Evolutionary conservation across 1,140 invertebrate species (phyloP).

Genomic region (Drosophila parabipectinata): DNA sequence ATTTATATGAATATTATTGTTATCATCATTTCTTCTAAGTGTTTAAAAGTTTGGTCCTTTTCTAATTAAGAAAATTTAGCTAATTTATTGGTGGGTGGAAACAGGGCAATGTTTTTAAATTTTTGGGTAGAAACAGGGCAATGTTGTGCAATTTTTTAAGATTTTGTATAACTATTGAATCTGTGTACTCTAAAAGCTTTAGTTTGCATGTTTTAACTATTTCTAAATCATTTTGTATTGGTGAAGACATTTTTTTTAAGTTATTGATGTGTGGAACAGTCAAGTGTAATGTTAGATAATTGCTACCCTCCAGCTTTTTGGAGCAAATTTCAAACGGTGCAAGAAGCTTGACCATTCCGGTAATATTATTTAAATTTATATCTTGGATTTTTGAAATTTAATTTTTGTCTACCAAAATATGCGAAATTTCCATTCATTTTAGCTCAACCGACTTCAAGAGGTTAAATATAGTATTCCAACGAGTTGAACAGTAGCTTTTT

Average conservation of each 20-base stretch:
- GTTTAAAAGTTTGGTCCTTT: neutral
- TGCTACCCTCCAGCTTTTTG: neutral
- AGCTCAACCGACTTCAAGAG: too few species aligned
- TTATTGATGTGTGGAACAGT: neutral
- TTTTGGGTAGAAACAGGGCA: neutral
- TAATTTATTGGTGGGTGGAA: constrained; percentile 2
- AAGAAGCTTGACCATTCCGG: constrained; percentile 7
- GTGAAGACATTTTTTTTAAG: constrained; percentile 14
- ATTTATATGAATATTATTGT: constrained; percentile 1
- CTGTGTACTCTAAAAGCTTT: neutral
- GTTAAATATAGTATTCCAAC: too few species aligned
- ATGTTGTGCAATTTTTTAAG: constrained; percentile 10
- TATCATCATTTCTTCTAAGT: constrained; percentile 3
- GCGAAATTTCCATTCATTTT: too few species aligned
- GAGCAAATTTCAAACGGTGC: constrained; percentile 12
- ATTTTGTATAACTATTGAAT: constrained; percentile 2
- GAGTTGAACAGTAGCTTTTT: too few species aligned
- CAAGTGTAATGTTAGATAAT: constrained; percentile 10
- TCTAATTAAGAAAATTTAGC: neutral
- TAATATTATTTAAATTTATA: constrained; percentile 14
- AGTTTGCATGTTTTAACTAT: constrained; percentile 13
- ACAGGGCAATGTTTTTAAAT: constrained; percentile 2
- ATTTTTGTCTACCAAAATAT: too few species aligned
- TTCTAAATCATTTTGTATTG: constrained; percentile 13
- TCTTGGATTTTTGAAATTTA: neutral